Evolutionary conservation across 2,888 invertebrate species (phyloP).

Genomic region (Rhyacophila evoluta): DNA sequence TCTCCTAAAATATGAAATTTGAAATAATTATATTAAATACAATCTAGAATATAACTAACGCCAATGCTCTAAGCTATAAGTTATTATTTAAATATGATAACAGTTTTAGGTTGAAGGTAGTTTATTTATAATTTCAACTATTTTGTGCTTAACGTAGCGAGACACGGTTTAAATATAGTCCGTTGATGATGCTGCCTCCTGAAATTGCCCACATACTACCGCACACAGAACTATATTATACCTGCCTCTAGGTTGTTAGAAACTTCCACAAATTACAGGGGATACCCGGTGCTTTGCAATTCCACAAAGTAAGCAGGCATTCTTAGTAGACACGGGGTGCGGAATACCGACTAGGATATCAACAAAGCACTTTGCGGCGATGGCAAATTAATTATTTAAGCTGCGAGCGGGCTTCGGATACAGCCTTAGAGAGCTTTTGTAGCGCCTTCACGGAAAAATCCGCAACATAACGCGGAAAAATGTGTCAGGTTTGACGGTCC

Average conservation of each 20-base stretch:
- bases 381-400: conserved; percentile 24
- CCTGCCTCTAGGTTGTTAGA: background rate
- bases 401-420: background rate
- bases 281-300: background rate
- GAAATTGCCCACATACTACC: no score
- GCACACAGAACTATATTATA: no score
- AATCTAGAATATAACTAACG: no score
- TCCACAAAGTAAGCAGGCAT: background rate
- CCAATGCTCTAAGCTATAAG: no score
- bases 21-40: no score
- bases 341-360: conserved; percentile 2
- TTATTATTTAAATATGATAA: no score
- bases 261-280: background rate
- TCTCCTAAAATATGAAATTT: no score
- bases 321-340: background rate
- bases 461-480: background rate
- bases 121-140: no score
- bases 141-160: no score
- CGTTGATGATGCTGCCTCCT: no score
- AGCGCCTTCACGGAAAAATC: background rate
- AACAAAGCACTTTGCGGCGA: conserved; percentile 24
- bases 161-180: no score
- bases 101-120: no score
- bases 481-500: background rate
- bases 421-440: background rate